A percentile compares a stretch with the other conserved stretches of the same genome.
Conservation (phyloP, 1,140 invertebrate genomes). For the Nebria ingens region DNA sequence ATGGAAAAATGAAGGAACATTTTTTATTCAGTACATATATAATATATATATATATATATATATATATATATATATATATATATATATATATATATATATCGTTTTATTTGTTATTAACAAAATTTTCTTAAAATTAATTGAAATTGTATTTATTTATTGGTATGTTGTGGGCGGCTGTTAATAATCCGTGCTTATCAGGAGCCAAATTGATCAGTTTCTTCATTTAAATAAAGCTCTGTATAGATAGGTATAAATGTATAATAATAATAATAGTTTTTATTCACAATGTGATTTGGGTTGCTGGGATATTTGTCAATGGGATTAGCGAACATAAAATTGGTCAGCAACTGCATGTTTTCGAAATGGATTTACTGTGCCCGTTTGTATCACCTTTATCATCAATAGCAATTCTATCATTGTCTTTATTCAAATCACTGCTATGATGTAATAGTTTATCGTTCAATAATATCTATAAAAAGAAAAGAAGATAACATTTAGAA, state of each 20-base stretch:
- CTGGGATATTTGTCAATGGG: too few species aligned
- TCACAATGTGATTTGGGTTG: too few species aligned
- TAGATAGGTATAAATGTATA: not conserved
- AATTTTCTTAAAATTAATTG: not conserved
- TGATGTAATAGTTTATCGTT: constrained; percentile 57
- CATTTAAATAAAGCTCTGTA: not conserved
- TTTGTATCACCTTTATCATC: constrained; percentile 41
- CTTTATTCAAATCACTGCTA: constrained; percentile 45
- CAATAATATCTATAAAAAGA: constrained; percentile 49
- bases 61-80: constrained; percentile 1
- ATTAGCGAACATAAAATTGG: too few species aligned
- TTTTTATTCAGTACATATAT: not conserved
- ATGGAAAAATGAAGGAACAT: too few species aligned
- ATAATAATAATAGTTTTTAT: too few species aligned
- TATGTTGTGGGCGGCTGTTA: not conserved
- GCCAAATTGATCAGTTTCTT: not conserved
- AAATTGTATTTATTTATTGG: not conserved
- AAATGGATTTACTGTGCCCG: not conserved
- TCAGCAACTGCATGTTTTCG: constrained; percentile 12
- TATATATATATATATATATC: constrained; percentile 2
- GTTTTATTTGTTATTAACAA: too few species aligned
- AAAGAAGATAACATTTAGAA: constrained; percentile 11
- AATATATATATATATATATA: too few species aligned
- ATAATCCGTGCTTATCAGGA: not conserved
- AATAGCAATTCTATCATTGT: constrained; percentile 50